Base-by-base conservation (phyloP, 1,140 invertebrate genomes). In the Calephelis nemesis region DNA sequence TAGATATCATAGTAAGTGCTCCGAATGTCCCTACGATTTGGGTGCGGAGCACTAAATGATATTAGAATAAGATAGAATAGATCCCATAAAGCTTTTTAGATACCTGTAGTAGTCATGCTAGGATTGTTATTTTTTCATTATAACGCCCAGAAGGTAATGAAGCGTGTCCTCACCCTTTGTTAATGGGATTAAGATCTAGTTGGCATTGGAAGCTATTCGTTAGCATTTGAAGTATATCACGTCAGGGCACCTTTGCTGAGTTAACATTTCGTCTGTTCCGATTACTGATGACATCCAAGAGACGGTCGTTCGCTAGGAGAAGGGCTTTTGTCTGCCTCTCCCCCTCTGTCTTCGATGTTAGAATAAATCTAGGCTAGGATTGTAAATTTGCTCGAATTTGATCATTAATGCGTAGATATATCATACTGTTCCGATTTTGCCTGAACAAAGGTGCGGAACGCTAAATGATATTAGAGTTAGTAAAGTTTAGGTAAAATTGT, bases 401-500 rank as follows among this genome's bases (percentile, higher is more conserved):
- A 75, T 47, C 73, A 69, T 30, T 30, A 30, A 30, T 58, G 68
- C 73, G 74, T 77, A 75, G 74, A 77, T 73, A 77, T 77, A 77
- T 77, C 76, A 77, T 77, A 74, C n/a, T 68, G 75, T 69, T 54
- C 62, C 68, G 75, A 15, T 49, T 62, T 67, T 62, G 71, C 70
- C 62, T 39, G 7, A 40, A 63, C 45, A 62, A 60, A 49, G 69
- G 76, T 47, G 67, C 74, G 71, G 66, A 49, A 49, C 73, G 75
- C 76, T 77, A 73, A 75, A 77, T 77, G 76, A 67, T 77, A 73
- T 75, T 77, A 77, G 76, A 30, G 64, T 62, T 70, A 73, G 69
- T 54, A n/a, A 42, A 40, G n/a, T 70, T 62, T 62, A 12, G 60
- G 7, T 52, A 19, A 9, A 52, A 54, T 54, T 19, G 50, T 54